Percentiles rank a stretch among this genome's conserved stretches.
phyloP scores from a whole-genome alignment of 2,888 invertebrate species.

The Drosophila setosimentum region DNA sequence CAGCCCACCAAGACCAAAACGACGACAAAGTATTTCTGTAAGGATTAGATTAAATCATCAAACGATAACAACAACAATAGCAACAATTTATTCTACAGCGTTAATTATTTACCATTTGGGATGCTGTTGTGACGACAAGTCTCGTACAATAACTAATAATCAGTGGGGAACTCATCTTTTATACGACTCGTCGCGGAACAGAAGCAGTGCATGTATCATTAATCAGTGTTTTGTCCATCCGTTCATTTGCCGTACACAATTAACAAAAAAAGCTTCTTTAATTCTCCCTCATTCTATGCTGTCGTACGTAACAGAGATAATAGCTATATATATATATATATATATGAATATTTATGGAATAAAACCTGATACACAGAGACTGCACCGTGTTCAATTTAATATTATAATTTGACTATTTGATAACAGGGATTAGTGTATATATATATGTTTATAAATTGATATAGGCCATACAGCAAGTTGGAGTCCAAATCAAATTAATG shows the following conservation, averaged over 20 bases:
- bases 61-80: not conserved
- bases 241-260: slow-evolving; percentile 7
- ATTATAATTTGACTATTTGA: slow-evolving; percentile 21
- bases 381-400: slow-evolving; percentile 10
- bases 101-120: slow-evolving; percentile 61
- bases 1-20: slow-evolving; percentile 65
- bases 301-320: slow-evolving; percentile 31
- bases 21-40: slow-evolving; percentile 66
- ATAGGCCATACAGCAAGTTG: slow-evolving; percentile 20
- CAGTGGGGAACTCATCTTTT: slow-evolving; percentile 60
- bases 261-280: slow-evolving; percentile 15
- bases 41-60: slow-evolving; percentile 2
- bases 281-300: slow-evolving; percentile 35
- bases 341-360: slow-evolving; percentile 49
- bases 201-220: slow-evolving; percentile 72
- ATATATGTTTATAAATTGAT: slow-evolving; percentile 2
- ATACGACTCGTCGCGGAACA: slow-evolving; percentile 64
- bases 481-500: slow-evolving; percentile 4
- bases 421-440: not conserved
- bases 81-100: slow-evolving; percentile 15
- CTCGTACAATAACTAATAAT: slow-evolving; percentile 60
- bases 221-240: slow-evolving; percentile 55
- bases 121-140: slow-evolving; percentile 49
- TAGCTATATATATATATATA: slow-evolving; percentile 21
- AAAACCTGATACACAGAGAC: slow-evolving; percentile 43